These are phyloP conservation scores for Shargacucullia verbasci DNA, from an alignment of 2,888 invertebrate genomes.

Conservation along the genomic window DNA sequence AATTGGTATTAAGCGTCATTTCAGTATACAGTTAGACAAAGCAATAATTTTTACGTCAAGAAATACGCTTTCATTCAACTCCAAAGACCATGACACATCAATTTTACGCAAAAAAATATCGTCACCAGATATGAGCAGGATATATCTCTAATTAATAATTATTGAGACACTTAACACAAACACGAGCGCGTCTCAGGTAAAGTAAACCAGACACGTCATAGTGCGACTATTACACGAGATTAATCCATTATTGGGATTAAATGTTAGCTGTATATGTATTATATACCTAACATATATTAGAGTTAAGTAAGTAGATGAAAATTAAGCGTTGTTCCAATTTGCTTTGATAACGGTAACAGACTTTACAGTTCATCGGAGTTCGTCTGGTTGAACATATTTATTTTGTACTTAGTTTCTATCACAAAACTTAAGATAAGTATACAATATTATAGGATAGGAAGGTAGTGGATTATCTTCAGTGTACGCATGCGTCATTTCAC, in stretches of 20 bases:
- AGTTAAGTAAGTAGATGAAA: neutral
- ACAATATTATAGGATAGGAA: neutral
- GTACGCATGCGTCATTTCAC: neutral
- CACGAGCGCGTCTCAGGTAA: constrained; percentile 4
- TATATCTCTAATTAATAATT: constrained; percentile 36
- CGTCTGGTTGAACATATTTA: no score
- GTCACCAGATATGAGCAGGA: neutral
- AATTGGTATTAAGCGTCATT: no score
- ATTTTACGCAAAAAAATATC: no score
- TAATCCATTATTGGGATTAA: constrained; percentile 44
- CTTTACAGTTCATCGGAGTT: no score
- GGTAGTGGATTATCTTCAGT: constrained; percentile 17
- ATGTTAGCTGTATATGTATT: constrained; percentile 3
- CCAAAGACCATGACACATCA: no score
- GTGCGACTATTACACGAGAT: constrained; percentile 27
- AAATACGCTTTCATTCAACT: no score
- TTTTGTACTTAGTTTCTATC: no score
- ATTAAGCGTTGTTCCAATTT: neutral
- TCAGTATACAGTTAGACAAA: no score
- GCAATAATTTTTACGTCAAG: no score
- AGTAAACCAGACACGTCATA: constrained; percentile 8
- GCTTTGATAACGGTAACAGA: no score
- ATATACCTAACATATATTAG: no score
- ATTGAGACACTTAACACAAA: constrained; percentile 1
- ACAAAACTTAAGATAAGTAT: no score